Evolutionary conservation across 1,140 invertebrate species (phyloP), one percentile per base, ranked within the genome.

Genomic region (Drosophila lacteicornis): DNA sequence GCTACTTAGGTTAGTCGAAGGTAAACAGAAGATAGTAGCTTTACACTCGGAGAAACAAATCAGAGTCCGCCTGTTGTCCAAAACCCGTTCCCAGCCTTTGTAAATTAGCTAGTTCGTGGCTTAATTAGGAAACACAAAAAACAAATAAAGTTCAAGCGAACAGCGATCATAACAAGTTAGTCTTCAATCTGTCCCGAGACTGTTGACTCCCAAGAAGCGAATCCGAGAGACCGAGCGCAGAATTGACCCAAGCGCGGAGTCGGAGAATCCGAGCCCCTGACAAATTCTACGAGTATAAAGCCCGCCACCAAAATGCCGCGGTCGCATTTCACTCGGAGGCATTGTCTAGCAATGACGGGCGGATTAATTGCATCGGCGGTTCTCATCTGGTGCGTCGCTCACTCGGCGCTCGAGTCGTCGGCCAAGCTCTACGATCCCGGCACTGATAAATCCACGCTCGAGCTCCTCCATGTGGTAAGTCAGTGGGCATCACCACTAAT

Each of bases 381-480:
- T 65, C 58, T 92, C 53, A 85, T 92, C 61, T 78, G 91, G 78
- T 84, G 91, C 51, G 76, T 92, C 36, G 80, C 79, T 25, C 86
- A 82, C 68, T 78, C 86, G 36, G 55, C 75, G 42, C 45, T 85
- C 57, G 66, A 83, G n/a, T 69, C 91, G 42, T 68, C 91, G 53
- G 80, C 70, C 38, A 87, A 79, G 53, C 27, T 76, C 42, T 76
- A 79, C 67, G 84, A 86, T 74, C 85, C 85, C 43, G 79, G 49
- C 61, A 75, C 82, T 45, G 91, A 92, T 79, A 78, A 91, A 49
- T 88, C 91, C 53, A 92, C 91, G 51, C 84, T 92, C 55, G 86
- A 92, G 63, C 75, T 92, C 57, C 70, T 92, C 51, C 91, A 92
- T 88, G 86, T 92, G 91, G 91, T 92, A 80, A 92, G 91, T 90